A percentile compares a stretch with the other conserved stretches of the same genome.
Evolutionary conservation across 2,797 vertebrate genomes (phyloP).

Genomic region (Pseudomugil tenellus): DNA sequence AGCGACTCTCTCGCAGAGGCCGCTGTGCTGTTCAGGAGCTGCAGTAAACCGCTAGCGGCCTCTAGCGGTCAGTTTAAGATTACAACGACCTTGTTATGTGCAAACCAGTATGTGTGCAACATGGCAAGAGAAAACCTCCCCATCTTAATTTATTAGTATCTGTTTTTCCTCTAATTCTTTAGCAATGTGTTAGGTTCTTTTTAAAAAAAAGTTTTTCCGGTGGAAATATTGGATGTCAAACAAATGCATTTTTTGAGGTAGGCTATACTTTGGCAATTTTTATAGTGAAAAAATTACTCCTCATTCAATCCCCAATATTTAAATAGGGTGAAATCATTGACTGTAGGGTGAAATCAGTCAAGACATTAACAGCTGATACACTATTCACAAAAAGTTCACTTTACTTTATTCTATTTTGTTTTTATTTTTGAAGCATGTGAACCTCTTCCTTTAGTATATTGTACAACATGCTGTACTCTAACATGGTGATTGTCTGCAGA

Average conservation of each 20-base stretch:
- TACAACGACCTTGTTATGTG: neutral
- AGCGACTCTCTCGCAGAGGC: constrained; percentile 21
- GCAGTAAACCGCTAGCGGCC: constrained; percentile 33
- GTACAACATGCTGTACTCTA: too few relatives aligned
- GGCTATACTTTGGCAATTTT: neutral
- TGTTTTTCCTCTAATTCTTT: too few relatives aligned
- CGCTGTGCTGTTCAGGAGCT: neutral
- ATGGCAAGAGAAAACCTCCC: too few relatives aligned
- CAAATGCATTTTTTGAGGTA: neutral
- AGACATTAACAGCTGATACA: neutral
- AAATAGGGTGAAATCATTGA: neutral
- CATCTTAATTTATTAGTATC: too few relatives aligned
- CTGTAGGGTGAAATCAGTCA: neutral
- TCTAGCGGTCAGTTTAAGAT: constrained; percentile 21
- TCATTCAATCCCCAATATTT: neutral
- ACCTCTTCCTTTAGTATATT: too few relatives aligned
- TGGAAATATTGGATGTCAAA: neutral
- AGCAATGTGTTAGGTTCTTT: too few relatives aligned
- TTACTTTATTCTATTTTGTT: too few relatives aligned
- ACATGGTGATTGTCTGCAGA: too few relatives aligned
- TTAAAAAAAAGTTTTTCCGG: too few relatives aligned
- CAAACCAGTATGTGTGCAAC: too few relatives aligned
- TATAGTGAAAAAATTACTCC: neutral
- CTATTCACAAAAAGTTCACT: neutral
- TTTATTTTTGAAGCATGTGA: neutral